Base-by-base conservation (phyloP, 2,113 vertebrate species). In the Neomonachus schauinslandi region DNA sequence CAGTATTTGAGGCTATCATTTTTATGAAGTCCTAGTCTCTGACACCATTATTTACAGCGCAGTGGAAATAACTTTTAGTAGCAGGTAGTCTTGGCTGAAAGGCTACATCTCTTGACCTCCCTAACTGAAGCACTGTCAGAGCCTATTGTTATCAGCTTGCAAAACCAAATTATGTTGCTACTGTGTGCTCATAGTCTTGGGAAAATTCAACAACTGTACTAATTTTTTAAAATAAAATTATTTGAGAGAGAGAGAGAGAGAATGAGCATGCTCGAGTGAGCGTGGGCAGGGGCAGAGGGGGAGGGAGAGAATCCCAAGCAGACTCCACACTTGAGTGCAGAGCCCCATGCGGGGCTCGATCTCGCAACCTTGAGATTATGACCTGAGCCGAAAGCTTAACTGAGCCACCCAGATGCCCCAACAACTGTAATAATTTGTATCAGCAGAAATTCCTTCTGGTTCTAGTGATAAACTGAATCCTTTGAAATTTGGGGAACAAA, bases 391-490 rank as follows among this genome's bases (percentile, higher is more conserved):
- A 69, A 36, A 36, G 67, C 33, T 69, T 36, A 69, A 69, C 33
- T 19, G n/a, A 69, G n/a, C 67, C 67, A 69, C 16, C 67, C 67
- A 69, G 67, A 69, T 36, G 67, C 67, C 33, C 18, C 33, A 87
- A 16, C 14, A 55, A 55, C 49, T 31, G 57, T 11, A 55, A 83
- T 36, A 39, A 77, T 36, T 57, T 92, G 46, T 90, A 36, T 61
- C 39, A 67, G 80, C 33, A 89, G 82, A 88, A 94, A 95, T 72
- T 51, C 90, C n/a, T 93, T 79, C 46, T 93, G 57, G 33, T 87
- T 76, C 36, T 77, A 76, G 57, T 57, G 85, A 88, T 71, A 91
- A 93, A 82, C 39, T 36, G 67, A 89, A 94, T 31, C 57, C 33
- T 96, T 71, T 92, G 59, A 86, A 69, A 89, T 51, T 0, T 74